These are phyloP conservation scores for Peromyscus eremicus DNA, from an alignment of 2,797 vertebrate species.

Conservation along the genomic window DNA sequence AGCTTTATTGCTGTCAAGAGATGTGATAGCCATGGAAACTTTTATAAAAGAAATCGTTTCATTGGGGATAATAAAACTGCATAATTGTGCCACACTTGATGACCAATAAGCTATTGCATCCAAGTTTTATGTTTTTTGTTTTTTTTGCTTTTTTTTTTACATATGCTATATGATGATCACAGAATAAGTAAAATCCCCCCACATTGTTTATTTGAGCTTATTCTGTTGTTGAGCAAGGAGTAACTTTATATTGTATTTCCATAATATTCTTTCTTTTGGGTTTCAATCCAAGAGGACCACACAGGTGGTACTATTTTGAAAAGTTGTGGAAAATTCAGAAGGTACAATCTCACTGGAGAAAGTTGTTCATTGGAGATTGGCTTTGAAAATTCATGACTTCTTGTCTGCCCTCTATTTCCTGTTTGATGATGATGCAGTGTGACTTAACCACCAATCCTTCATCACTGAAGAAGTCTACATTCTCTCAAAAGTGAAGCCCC, in stretches of 20 bases:
- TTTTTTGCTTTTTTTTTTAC: neutral
- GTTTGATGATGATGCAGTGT: neutral
- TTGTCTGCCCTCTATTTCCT: neutral
- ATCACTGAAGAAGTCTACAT: fast-evolving
- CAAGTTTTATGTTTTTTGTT: no score
- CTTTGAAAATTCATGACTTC: neutral
- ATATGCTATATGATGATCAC: neutral
- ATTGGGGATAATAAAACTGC: neutral
- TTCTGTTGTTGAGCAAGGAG: neutral
- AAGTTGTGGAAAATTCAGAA: neutral
- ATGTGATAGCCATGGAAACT: neutral
- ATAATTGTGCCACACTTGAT: neutral
- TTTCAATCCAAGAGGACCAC: neutral
- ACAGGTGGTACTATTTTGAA: neutral
- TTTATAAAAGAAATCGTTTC: neutral
- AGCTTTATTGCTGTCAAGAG: neutral
- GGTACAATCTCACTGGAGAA: neutral
- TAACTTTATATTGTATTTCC: neutral
- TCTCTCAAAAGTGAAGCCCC: neutral
- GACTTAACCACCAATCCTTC: neutral
- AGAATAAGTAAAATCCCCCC: neutral
- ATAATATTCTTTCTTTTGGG: neutral
- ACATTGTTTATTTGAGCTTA: neutral
- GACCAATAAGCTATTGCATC: neutral
- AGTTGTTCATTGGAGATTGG: neutral